These are phyloP conservation scores for Pseudoatta argentina DNA, from an alignment of 1,140 invertebrate species.

Conservation along the genomic window DNA sequence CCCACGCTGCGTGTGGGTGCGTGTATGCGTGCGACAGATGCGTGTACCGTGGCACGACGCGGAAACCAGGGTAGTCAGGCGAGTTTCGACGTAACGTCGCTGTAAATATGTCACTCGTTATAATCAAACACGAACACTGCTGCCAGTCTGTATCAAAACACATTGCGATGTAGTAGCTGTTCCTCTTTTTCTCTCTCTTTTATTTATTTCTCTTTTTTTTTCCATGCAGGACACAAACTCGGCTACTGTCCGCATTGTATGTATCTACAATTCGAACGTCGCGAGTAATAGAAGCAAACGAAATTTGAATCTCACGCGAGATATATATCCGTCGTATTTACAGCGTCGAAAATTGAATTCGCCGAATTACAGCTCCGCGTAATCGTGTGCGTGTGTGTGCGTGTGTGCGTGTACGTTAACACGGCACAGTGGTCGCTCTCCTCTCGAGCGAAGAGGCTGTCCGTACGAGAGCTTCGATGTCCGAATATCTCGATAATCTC, in stretches of 20 bases:
- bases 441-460: slow-evolving; percentile 58
- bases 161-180: neutral
- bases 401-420: neutral
- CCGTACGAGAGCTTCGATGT: slow-evolving; percentile 38
- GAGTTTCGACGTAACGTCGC: neutral
- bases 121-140: slow-evolving; percentile 19
- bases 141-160: neutral
- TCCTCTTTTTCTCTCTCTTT: neutral
- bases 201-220: neutral
- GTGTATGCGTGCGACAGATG: slow-evolving; percentile 21
- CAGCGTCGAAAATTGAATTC: slow-evolving; percentile 25
- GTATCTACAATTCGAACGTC: neutral
- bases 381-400: neutral
- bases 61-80: neutral
- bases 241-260: neutral
- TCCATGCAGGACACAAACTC: neutral
- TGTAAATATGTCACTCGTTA: slow-evolving; percentile 34
- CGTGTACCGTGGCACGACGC: neutral
- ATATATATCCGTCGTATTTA: neutral
- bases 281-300: slow-evolving; percentile 20
- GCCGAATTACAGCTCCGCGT: slow-evolving; percentile 18
- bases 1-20: neutral
- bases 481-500: slow-evolving; percentile 55
- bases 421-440: slow-evolving; percentile 3
- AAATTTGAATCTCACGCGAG: neutral